These are phyloP conservation scores for Pomatostomus ruficeps DNA, from an alignment of 2,113 vertebrate genomes.

Conservation along the genomic window DNA sequence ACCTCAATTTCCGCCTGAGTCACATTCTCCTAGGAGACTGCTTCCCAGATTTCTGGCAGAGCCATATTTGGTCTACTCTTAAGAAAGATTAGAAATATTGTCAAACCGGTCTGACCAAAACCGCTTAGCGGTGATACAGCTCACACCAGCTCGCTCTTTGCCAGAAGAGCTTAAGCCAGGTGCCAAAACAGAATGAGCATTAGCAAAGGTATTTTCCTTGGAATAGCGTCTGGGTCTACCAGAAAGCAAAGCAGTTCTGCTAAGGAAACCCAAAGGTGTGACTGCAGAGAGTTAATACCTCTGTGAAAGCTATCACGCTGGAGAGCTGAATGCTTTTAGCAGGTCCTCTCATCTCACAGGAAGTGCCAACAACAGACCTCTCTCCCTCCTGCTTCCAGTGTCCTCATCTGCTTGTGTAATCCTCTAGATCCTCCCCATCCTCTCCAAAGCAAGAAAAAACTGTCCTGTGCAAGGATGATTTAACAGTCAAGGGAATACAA, in stretches of 20 bases:
- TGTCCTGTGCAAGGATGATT: neutral
- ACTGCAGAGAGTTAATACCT: neutral
- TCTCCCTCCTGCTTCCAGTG: neutral
- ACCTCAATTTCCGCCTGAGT: conserved; percentile 4
- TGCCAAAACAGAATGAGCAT: conserved; percentile 26
- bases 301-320: neutral
- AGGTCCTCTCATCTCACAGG: neutral
- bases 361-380: neutral
- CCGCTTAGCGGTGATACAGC: neutral
- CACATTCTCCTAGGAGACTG: conserved; percentile 31
- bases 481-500: neutral
- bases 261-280: neutral
- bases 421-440: neutral
- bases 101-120: conserved; percentile 46
- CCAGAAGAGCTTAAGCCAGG: neutral
- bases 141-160: neutral
- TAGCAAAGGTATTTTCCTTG: conserved; percentile 44
- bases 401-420: neutral
- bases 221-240: neutral
- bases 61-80: conserved; percentile 23
- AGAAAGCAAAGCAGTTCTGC: neutral
- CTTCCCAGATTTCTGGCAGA: conserved; percentile 31
- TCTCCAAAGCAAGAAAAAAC: neutral
- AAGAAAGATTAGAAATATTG: conserved; percentile 42
- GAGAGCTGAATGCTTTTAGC: neutral